Percentiles rank a stretch among this genome's conserved stretches.
These are phyloP conservation scores for Tamias sibiricus DNA, from an alignment of 2,113 vertebrate species.

Conservation along the genomic window DNA sequence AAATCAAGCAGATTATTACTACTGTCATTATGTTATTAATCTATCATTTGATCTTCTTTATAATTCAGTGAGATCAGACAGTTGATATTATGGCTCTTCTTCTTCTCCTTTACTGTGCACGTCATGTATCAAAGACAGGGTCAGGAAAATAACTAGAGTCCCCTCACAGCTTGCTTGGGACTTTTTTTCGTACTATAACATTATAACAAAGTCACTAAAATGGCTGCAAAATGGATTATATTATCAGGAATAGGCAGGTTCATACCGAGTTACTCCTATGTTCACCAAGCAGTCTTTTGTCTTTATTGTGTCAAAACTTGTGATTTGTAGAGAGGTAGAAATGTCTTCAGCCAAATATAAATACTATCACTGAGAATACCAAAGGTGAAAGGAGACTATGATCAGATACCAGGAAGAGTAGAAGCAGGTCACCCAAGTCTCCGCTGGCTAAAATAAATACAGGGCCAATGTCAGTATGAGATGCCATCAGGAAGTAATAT, in stretches of 20 bases:
- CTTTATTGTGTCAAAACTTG: conserved; percentile 29
- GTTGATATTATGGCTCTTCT: background rate
- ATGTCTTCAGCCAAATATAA: background rate
- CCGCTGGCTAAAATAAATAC: background rate
- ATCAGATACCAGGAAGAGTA: background rate
- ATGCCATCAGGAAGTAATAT: background rate
- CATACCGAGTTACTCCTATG: background rate
- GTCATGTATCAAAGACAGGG: background rate
- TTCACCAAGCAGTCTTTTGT: background rate
- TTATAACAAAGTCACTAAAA: background rate
- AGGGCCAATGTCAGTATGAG: background rate
- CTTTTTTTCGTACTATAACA: background rate
- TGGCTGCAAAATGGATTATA: background rate
- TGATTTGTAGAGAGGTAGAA: background rate
- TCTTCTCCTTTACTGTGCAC: background rate
- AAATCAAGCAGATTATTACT: background rate
- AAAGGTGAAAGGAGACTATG: background rate
- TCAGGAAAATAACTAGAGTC: background rate
- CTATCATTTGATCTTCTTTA: background rate
- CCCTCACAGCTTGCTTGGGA: background rate
- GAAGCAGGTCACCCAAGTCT: background rate
- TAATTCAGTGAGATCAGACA: background rate
- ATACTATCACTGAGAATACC: background rate
- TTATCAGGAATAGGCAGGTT: background rate
- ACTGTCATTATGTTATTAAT: background rate